Percentiles rank a stretch among this genome's conserved stretches.
These are phyloP conservation scores for Nysson spinosus DNA, from an alignment of 2,888 invertebrate species.

Conservation along the genomic window DNA sequence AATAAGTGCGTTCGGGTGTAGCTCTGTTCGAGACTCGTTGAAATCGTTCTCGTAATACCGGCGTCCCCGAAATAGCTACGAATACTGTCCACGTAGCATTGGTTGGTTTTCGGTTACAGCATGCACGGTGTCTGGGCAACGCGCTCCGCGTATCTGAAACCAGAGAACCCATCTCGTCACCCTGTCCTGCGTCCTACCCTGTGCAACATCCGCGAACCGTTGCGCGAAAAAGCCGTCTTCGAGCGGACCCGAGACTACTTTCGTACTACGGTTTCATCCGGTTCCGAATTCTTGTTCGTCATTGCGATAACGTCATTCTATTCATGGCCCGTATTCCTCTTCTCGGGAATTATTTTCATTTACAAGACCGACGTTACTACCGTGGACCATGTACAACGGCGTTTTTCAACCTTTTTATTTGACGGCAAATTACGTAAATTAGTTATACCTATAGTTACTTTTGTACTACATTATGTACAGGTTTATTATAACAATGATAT, in stretches of 20 bases:
- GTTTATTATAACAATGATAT: too few relatives aligned
- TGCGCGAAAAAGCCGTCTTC: conserved; percentile 48
- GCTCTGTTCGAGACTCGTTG: conserved; percentile 54
- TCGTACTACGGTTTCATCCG: conserved; percentile 12
- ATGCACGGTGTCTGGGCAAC: conserved; percentile 62
- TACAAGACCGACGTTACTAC: too few relatives aligned
- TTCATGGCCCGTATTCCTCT: too few relatives aligned
- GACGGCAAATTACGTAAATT: too few relatives aligned
- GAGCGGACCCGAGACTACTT: background rate
- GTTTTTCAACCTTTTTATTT: too few relatives aligned
- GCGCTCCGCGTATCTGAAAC: conserved; percentile 61
- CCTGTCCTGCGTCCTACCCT: conserved; percentile 40
- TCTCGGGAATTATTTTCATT: too few relatives aligned
- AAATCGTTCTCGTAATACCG: conserved; percentile 55
- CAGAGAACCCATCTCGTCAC: conserved; percentile 61
- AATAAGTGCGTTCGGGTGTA: conserved; percentile 58
- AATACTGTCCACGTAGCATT: conserved; percentile 58
- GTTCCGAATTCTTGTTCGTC: conserved; percentile 17
- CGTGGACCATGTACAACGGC: too few relatives aligned
- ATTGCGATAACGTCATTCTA: background rate
- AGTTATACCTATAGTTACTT: too few relatives aligned
- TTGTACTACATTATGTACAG: too few relatives aligned
- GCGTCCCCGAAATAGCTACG: conserved; percentile 62
- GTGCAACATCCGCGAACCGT: conserved; percentile 51
- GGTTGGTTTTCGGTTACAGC: conserved; percentile 64